Evolutionary conservation across 2,888 invertebrate species (phyloP).

Genomic region (Hypolimnas misippus): DNA sequence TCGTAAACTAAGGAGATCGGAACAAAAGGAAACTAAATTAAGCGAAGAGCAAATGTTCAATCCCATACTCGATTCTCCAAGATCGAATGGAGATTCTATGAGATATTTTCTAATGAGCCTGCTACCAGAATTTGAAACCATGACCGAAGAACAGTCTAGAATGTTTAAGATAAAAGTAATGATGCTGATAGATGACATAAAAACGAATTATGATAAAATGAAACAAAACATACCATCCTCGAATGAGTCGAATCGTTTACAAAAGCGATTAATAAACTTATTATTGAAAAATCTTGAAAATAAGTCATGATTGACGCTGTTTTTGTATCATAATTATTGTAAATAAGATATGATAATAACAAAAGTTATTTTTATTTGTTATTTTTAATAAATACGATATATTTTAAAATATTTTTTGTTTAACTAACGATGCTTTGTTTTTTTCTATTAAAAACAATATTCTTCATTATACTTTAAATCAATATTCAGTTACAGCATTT

Average conservation of each 20-base stretch:
- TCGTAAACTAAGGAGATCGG: constrained; percentile 11
- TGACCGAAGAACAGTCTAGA: constrained; percentile 52
- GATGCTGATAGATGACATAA: constrained; percentile 39
- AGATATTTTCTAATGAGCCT: constrained; percentile 52
- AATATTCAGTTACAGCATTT: too few species aligned
- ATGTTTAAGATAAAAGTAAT: constrained; percentile 54
- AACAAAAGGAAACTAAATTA: constrained; percentile 7
- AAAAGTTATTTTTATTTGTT: background rate
- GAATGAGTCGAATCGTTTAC: constrained; percentile 24
- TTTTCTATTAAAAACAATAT: too few species aligned
- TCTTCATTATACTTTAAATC: too few species aligned
- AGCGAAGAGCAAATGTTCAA: constrained; percentile 11
- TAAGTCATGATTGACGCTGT: constrained; percentile 4
- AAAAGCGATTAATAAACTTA: constrained; percentile 39
- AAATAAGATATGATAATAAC: background rate
- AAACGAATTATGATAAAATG: constrained; percentile 27
- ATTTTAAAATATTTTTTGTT: too few species aligned
- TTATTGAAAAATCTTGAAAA: constrained; percentile 49
- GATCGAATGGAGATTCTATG: constrained; percentile 39
- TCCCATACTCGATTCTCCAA: constrained; percentile 22
- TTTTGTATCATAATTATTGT: background rate
- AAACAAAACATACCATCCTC: constrained; percentile 5
- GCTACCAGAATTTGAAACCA: constrained; percentile 52
- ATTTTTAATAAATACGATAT: too few species aligned
- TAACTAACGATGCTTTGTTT: too few species aligned